These are phyloP conservation scores for Papilio dardanus DNA, from an alignment of 1,140 invertebrate species.

Conservation along the genomic window DNA sequence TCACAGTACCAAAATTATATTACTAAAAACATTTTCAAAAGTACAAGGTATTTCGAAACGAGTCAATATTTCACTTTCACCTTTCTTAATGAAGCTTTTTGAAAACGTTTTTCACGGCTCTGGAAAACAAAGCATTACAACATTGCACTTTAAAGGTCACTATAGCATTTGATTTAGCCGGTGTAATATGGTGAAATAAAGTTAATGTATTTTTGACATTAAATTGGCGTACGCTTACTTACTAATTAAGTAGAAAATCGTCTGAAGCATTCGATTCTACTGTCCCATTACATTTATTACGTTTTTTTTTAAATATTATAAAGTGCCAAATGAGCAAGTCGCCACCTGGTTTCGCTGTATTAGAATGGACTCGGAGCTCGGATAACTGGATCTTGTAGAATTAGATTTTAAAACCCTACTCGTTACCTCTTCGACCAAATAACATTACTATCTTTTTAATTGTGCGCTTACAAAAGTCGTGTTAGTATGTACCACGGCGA, in stretches of 20 bases:
- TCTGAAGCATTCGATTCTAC: too few species aligned
- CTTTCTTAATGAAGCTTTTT: not conserved
- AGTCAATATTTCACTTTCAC: not conserved
- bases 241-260: too few species aligned
- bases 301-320: too few species aligned
- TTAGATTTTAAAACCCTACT: not conserved
- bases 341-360: too few species aligned
- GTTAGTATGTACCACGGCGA: constrained; percentile 33
- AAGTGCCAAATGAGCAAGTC: too few species aligned
- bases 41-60: not conserved
- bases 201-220: not conserved
- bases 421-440: too few species aligned
- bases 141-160: not conserved
- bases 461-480: not conserved
- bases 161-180: not conserved
- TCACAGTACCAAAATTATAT: too few species aligned
- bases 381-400: too few species aligned
- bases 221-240: too few species aligned
- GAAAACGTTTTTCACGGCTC: not conserved
- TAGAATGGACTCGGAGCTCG: too few species aligned
- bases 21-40: too few species aligned
- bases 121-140: not conserved
- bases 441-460: constrained; percentile 31
- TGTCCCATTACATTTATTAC: too few species aligned
- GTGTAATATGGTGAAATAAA: not conserved